These are phyloP conservation scores for Tineola bisselliella DNA, from an alignment of 2,888 invertebrate genomes.

Conservation along the genomic window DNA sequence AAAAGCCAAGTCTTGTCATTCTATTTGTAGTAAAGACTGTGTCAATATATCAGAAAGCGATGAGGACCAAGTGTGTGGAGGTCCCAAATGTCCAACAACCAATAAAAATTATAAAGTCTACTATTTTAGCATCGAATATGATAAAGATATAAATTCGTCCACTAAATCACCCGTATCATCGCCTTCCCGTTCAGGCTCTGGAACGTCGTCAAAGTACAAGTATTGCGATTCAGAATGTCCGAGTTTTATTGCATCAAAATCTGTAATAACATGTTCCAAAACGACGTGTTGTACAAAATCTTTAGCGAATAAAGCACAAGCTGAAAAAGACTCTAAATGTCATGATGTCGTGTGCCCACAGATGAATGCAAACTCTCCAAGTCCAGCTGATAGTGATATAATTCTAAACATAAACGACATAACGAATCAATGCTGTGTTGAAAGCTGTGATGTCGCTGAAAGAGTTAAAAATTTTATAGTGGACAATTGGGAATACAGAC, in stretches of 20 bases:
- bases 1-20: constrained; percentile 31
- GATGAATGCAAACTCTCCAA: constrained; percentile 19
- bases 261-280: constrained; percentile 35
- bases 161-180: constrained; percentile 19
- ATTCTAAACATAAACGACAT: constrained; percentile 41
- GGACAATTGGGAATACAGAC: constrained; percentile 30
- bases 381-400: constrained; percentile 52
- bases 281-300: constrained; percentile 27
- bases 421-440: constrained; percentile 45
- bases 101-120: constrained; percentile 35
- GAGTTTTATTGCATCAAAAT: constrained; percentile 28
- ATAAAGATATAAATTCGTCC: constrained; percentile 19
- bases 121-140: constrained; percentile 52
- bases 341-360: background rate
- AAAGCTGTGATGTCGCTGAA: constrained; percentile 45
- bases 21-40: constrained; percentile 39
- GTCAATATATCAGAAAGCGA: constrained; percentile 19
- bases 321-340: constrained; percentile 4
- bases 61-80: background rate
- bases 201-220: constrained; percentile 24
- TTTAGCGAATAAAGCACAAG: background rate
- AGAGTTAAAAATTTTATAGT: constrained; percentile 48
- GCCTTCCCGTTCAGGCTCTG: background rate
- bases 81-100: background rate
- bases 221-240: constrained; percentile 41